Evolutionary conservation across 2,888 invertebrate species (phyloP).

Genomic region (Stenchaetothrips biformis): DNA sequence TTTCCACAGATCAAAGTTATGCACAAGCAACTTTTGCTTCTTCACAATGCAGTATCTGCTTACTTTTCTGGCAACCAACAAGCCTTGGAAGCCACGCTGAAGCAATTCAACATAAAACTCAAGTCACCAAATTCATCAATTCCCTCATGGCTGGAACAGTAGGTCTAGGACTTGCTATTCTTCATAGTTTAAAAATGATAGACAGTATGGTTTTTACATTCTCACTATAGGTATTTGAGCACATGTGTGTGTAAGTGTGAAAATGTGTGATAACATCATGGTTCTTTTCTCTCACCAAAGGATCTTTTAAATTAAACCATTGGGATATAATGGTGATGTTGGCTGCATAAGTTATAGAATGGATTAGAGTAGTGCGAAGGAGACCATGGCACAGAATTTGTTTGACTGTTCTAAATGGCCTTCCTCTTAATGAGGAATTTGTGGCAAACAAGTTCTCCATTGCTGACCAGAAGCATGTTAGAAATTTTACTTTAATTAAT

Average conservation of each 20-base stretch:
- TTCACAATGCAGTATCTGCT: slow-evolving; percentile 94
- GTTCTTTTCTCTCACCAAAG: no score
- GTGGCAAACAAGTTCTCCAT: no score
- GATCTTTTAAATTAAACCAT: no score
- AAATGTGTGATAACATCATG: not conserved
- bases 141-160: slow-evolving; percentile 79
- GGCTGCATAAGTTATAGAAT: no score
- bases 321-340: no score
- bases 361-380: no score
- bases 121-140: slow-evolving; percentile 71
- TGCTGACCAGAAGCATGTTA: no score
- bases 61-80: slow-evolving; percentile 96
- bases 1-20: slow-evolving; percentile 88
- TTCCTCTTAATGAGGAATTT: no score
- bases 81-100: slow-evolving; percentile 86
- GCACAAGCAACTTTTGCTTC: slow-evolving; percentile 93
- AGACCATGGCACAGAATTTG: no score
- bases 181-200: not conserved
- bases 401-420: no score
- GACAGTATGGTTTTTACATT: not conserved
- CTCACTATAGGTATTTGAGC: not conserved
- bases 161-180: slow-evolving; percentile 38
- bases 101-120: slow-evolving; percentile 91
- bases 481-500: no score
- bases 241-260: not conserved